These are phyloP conservation scores for Resseliella maxima DNA, from an alignment of 2,888 invertebrate genomes.

Conservation along the genomic window DNA sequence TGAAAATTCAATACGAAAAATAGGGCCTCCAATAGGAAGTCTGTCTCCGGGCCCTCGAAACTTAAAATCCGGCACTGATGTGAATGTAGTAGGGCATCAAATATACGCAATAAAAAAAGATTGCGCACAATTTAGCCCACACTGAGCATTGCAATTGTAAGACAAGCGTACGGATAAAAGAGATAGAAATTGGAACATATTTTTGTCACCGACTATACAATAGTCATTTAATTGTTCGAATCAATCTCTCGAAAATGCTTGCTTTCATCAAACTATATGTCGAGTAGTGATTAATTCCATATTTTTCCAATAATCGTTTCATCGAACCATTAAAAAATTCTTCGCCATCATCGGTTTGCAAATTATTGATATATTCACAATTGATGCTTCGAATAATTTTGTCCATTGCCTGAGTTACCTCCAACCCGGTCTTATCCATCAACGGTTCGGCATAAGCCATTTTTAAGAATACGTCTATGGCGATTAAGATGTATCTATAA, in stretches of 20 bases:
- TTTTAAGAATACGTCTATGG: conserved; percentile 66
- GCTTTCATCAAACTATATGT: conserved; percentile 62
- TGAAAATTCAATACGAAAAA: too few relatives aligned
- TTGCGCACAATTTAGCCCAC: too few relatives aligned
- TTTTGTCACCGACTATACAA: too few relatives aligned
- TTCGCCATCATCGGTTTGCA: conserved; percentile 62
- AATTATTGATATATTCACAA: conserved; percentile 57
- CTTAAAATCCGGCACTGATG: too few relatives aligned
- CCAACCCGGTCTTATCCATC: conserved; percentile 62
- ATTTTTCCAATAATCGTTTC: conserved; percentile 60
- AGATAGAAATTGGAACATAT: too few relatives aligned
- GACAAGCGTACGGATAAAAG: too few relatives aligned
- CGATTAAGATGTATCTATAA: conserved; percentile 63
- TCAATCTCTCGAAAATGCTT: conserved; percentile 60
- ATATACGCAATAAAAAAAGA: too few relatives aligned
- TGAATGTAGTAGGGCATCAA: too few relatives aligned
- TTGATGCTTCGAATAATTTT: background rate
- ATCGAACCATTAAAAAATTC: conserved; percentile 62
- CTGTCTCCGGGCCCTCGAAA: too few relatives aligned
- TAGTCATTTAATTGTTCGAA: conserved; percentile 41
- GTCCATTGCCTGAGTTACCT: conserved; percentile 60
- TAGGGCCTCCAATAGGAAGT: too few relatives aligned
- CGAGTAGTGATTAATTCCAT: conserved; percentile 58
- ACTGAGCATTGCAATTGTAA: too few relatives aligned
- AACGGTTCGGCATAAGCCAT: conserved; percentile 64